Evolutionary conservation across 2,797 vertebrate species (phyloP), one percentile per base, ranked within the genome.

Genomic region (Hylomyscus alleni): DNA sequence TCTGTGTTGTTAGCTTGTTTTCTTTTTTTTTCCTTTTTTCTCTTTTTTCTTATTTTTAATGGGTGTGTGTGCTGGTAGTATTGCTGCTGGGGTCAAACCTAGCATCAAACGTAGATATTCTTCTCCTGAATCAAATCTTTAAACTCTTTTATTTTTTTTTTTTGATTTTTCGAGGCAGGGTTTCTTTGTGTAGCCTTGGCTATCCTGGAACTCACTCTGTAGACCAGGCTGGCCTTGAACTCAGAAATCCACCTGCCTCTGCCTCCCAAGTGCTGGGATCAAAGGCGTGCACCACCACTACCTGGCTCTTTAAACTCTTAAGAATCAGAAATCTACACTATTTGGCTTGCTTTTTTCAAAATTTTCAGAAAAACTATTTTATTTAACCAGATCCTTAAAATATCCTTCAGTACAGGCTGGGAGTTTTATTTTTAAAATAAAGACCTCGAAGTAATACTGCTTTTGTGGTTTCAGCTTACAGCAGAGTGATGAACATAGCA

Each of bases 401-500:
- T 34, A 50, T 69, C 29, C 12, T 69, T 52, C 52, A 86, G 47
- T 69, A 52, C 47, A 73, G n/a, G n/a, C n/a, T 73, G 67, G 24
- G n/a, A 86, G 19, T 86, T 86, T 37, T n/a, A n/a, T 62, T 90
- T 89, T 83, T 34, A 31, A 83, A 93, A 77, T 31, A 78, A 81
- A 58, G 14, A 13, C 76, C 81, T 82, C 77, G 54, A 58, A 81
- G 22, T 95, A 97, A 96, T 67, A 1, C 44, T 95, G 20, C 56
- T 93, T 96, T 97, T 69, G 73, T 97, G 83, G 76, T 98, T 98
- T 86, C 95, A 99, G 99, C 86, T 98, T 98, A 31, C 99, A 99
- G 94, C 98, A 98, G 86, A 97, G 95, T 4, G 99, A 99, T 17
- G 99, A 99, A 50, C 99, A 99, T 97, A 90, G 96, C 95, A 99